Percentiles rank a stretch among this genome's conserved stretches.
phyloP scores from a whole-genome alignment of 2,888 invertebrate species.

The Drosophila neotestacea region DNA sequence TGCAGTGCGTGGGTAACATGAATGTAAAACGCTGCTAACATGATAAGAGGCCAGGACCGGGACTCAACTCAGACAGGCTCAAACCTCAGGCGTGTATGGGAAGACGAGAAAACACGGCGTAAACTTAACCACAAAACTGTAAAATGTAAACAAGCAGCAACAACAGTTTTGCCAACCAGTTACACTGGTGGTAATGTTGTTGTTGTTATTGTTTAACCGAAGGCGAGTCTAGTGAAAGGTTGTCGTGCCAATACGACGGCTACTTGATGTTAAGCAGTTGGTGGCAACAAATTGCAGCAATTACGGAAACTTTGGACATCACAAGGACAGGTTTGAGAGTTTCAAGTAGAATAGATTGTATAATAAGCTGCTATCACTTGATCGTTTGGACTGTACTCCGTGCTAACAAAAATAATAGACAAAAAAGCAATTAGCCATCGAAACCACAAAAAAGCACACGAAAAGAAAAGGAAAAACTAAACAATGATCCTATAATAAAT shows the following conservation, averaged over 20 bases:
- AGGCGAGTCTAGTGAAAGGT: slow-evolving; percentile 23
- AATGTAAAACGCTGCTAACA: slow-evolving; percentile 62
- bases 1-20: slow-evolving; percentile 36
- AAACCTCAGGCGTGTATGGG: slow-evolving; percentile 29
- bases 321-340: slow-evolving; percentile 6
- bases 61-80: slow-evolving; percentile 5
- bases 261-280: slow-evolving; percentile 62
- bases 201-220: slow-evolving; percentile 44
- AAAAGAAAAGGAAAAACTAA: slow-evolving; percentile 29
- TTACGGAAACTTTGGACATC: slow-evolving; percentile 41
- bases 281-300: slow-evolving; percentile 50
- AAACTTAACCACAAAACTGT: slow-evolving; percentile 66
- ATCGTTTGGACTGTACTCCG: background rate
- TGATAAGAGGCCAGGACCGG: slow-evolving; percentile 65
- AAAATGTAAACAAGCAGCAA: slow-evolving; percentile 68
- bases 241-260: slow-evolving; percentile 52
- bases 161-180: slow-evolving; percentile 27
- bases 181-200: slow-evolving; percentile 32
- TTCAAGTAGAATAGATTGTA: background rate
- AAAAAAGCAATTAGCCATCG: slow-evolving; percentile 70
- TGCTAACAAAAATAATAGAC: slow-evolving; percentile 13
- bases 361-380: slow-evolving; percentile 4
- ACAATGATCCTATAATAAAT: slow-evolving; percentile 59
- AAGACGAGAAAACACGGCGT: slow-evolving; percentile 54
- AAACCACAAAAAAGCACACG: slow-evolving; percentile 16